phyloP scores from a whole-genome alignment of 2,888 invertebrate species.

The Dasypogon diadema region DNA sequence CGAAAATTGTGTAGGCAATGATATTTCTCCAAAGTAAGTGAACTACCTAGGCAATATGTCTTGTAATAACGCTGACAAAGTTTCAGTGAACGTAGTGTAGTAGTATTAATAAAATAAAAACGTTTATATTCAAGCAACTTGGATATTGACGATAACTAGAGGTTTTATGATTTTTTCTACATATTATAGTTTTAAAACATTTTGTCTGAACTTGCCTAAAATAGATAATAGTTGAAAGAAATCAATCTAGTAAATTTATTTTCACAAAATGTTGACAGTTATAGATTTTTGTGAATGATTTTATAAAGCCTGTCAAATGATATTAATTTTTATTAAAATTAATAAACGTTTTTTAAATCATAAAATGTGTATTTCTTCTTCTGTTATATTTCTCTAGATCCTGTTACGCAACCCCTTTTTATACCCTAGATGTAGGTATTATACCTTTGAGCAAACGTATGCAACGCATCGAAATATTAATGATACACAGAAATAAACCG shows the following conservation, averaged over 20 bases:
- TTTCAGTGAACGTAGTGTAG: constrained; percentile 11
- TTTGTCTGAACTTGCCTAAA: constrained; percentile 24
- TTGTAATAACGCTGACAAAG: too few relatives aligned
- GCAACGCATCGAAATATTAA: too few relatives aligned
- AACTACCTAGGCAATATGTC: too few relatives aligned
- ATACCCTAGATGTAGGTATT: too few relatives aligned
- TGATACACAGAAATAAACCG: too few relatives aligned
- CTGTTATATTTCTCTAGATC: too few relatives aligned
- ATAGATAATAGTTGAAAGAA: background rate
- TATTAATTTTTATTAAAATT: constrained; percentile 32
- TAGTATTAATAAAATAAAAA: constrained; percentile 25
- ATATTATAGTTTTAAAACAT: constrained; percentile 5
- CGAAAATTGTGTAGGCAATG: background rate
- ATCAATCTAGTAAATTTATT: background rate
- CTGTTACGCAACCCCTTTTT: too few relatives aligned
- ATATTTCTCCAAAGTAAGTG: background rate
- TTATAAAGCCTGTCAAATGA: constrained; percentile 33
- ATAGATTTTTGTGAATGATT: constrained; percentile 22
- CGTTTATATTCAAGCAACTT: constrained; percentile 7
- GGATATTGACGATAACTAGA: constrained; percentile 10
- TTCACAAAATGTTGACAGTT: constrained; percentile 25
- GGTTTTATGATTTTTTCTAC: constrained; percentile 31
- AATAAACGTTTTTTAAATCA: constrained; percentile 38
- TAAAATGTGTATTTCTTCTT: background rate
- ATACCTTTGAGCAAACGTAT: too few relatives aligned